Percentiles rank a stretch among this genome's conserved stretches.
phyloP scores from a whole-genome alignment of 2,113 vertebrate genomes.

The Nibea albiflora region DNA sequence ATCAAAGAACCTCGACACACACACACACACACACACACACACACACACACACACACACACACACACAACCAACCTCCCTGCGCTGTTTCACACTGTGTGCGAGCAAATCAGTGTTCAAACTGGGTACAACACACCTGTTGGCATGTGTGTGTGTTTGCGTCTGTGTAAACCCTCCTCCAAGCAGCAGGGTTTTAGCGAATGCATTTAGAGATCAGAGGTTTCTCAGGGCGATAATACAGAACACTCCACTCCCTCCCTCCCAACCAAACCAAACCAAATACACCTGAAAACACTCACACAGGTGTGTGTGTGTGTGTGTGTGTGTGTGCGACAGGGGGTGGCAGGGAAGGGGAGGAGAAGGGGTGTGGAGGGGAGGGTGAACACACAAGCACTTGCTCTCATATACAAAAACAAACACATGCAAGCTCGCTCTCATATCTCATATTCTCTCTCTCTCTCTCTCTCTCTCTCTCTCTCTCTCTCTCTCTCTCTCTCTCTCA shows the following conservation, averaged over 20 bases:
- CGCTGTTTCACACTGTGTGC: constrained; percentile 48
- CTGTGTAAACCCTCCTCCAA: constrained; percentile 63
- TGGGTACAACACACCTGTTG: constrained; percentile 72
- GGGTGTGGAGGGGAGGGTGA: constrained; percentile 60
- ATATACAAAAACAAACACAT: constrained; percentile 71
- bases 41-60: constrained; percentile 24
- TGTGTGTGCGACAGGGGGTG: constrained; percentile 10
- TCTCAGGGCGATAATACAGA: constrained; percentile 76
- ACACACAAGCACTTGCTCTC: constrained; percentile 54
- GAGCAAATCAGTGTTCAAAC: constrained; percentile 62
- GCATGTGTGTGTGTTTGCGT: constrained; percentile 53
- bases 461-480: constrained; percentile 57
- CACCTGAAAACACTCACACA: constrained; percentile 78
- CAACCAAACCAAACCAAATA: constrained; percentile 80
- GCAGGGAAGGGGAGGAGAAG: constrained; percentile 7
- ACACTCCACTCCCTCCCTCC: constrained; percentile 75
- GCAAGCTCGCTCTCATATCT: constrained; percentile 60
- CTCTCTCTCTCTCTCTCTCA: constrained; percentile 29
- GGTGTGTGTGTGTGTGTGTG: constrained; percentile 59
- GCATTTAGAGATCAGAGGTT: constrained; percentile 81
- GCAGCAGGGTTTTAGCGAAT: constrained; percentile 72
- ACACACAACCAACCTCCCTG: constrained; percentile 27
- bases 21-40: constrained; percentile 25
- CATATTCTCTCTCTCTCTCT: constrained; percentile 58
- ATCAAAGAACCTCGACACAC: constrained; percentile 66